Base-by-base conservation (phyloP, 2,888 invertebrate genomes). In the Pyralis farinalis region DNA sequence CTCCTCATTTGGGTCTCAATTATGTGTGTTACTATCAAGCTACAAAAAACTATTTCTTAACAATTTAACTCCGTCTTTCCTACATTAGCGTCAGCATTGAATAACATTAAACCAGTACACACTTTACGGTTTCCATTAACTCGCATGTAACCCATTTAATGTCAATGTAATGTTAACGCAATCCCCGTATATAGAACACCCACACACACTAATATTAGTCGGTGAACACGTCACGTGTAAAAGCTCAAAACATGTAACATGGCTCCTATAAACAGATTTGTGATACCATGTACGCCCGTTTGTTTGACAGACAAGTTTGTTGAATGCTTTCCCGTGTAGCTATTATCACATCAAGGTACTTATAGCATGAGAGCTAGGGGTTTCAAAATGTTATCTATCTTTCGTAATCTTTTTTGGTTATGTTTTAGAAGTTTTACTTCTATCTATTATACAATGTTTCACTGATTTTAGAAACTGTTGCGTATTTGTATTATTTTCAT, bases 311-410 rank as follows among this genome's bases (percentile, higher is more conserved):
- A 68, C 73, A 77, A 79, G 76, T 73, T 77, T 70, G 66, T 68
- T 81, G 74, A 85, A 82, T 65, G 83, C 71, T 83, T 86, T 84
- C 75, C 55, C 79, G 58, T 85, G 85, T 86, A 66, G 62, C 74
- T 75, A 77, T 82, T 81, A 85, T 74, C 72, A 71, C 61, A 78
- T 82, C 73, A 77, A 67, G 63, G 61, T 58, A 62, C 55, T 43
- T 46, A 47, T 54, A 47, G 54, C 40, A 56, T 52, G 25, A n/a
- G 32, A 47, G 16, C 16, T 16, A 16, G 40, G 37, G 37, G 28
- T 51, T 53, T 53, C 48, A 47, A 49, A 49, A 47, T 16, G 16
- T 16, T 16, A 16, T 16, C 16, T 16, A 16, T 16, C 16, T 16
- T 4, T 4, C 16, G 2, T 16, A 3, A 16, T 16, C 16, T 16